These are phyloP conservation scores for Leuciscus idus DNA, from an alignment of 2,113 vertebrate species.

Conservation along the genomic window DNA sequence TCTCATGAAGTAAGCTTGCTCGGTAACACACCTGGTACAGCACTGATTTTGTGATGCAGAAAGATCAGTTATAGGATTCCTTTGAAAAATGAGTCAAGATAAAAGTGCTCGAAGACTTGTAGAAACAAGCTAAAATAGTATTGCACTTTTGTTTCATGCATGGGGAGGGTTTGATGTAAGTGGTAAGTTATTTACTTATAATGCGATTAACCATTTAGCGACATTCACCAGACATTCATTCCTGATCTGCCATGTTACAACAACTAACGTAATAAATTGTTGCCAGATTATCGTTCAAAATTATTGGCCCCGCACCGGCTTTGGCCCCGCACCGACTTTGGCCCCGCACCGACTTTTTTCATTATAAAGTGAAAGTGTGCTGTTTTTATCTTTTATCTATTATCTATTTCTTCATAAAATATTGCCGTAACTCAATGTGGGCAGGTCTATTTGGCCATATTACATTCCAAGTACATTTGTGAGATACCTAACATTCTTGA, in stretches of 20 bases:
- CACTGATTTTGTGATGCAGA: too few relatives aligned
- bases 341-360: not conserved
- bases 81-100: not conserved
- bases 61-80: not conserved
- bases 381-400: not conserved
- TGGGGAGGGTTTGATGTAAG: not conserved
- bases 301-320: too few relatives aligned
- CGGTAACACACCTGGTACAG: not conserved
- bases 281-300: not conserved
- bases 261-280: not conserved
- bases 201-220: not conserved
- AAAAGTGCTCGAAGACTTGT: not conserved
- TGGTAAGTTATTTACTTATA: not conserved
- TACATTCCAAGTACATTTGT: not conserved
- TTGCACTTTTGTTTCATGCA: not conserved
- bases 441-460: not conserved
- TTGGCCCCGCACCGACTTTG: too few relatives aligned
- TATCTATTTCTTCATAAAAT: not conserved
- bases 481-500: not conserved
- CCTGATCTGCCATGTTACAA: too few relatives aligned
- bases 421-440: not conserved
- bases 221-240: not conserved
- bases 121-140: not conserved
- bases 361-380: not conserved
- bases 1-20: not conserved